Conservation (phyloP, 2,888 invertebrate species). For the Ophion ventricosus region DNA sequence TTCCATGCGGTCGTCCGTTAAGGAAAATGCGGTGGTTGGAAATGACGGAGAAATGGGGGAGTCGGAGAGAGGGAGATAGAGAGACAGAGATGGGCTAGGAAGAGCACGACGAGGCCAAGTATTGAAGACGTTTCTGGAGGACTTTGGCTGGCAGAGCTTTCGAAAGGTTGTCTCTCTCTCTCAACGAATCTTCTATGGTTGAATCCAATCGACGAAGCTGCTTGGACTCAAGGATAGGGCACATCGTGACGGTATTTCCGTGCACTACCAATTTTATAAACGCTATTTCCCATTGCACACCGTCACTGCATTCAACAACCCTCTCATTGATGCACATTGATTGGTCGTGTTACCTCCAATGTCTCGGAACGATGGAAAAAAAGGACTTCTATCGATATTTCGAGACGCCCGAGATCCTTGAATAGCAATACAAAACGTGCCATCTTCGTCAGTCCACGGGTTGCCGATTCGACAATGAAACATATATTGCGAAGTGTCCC, state of each 20-base stretch:
- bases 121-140: constrained; percentile 50
- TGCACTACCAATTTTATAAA: not conserved
- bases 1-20: constrained; percentile 61
- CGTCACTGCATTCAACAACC: not conserved
- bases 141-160: constrained; percentile 38
- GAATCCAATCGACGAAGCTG: constrained; percentile 55
- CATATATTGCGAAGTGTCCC: not conserved
- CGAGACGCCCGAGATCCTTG: not conserved
- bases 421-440: not conserved
- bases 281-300: not conserved
- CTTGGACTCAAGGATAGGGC: constrained; percentile 11
- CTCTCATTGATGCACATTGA: not conserved
- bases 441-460: not conserved
- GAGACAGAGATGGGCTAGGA: not conserved
- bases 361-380: not conserved
- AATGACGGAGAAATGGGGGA: constrained; percentile 41
- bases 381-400: not conserved
- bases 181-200: constrained; percentile 42
- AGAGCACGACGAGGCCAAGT: constrained; percentile 36
- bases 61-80: not conserved
- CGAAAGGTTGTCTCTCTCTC: constrained; percentile 33
- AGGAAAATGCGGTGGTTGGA: constrained; percentile 54
- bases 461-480: not conserved
- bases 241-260: not conserved
- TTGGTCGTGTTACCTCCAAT: not conserved